Evolutionary conservation across 2,888 invertebrate species (phyloP).

Genomic region (Drosophila affinis): DNA sequence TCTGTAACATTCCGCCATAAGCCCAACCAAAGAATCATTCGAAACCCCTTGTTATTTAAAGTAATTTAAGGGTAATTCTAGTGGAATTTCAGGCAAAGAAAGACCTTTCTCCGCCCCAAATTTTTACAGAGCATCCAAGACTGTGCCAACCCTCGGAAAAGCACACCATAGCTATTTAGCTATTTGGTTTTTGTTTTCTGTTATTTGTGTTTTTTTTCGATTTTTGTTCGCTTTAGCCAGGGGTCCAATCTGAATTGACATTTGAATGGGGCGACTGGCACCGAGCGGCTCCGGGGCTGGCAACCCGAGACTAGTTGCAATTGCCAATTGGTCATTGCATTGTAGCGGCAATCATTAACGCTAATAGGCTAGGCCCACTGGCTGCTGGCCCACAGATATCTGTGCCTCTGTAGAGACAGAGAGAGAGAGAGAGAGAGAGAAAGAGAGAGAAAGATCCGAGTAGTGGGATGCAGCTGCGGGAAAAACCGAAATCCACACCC

Average conservation of each 20-base stretch:
- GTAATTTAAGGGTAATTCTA: neutral
- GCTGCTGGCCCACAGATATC: conserved; percentile 1
- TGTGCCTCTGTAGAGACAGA: neutral
- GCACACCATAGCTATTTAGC: neutral
- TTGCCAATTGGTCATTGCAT: conserved; percentile 74
- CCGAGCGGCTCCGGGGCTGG: conserved; percentile 41
- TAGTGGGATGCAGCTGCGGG: conserved; percentile 47
- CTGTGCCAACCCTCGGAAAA: conserved; percentile 6
- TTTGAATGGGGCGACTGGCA: conserved; percentile 79
- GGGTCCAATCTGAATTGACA: conserved; percentile 64
- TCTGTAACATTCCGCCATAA: too few relatives aligned
- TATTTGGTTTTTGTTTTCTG: neutral
- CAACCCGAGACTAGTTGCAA: conserved; percentile 34
- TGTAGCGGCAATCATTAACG: conserved; percentile 75
- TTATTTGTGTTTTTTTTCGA: neutral
- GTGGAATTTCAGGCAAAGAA: neutral
- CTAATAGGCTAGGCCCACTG: conserved; percentile 70
- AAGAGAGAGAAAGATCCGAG: conserved; percentile 7
- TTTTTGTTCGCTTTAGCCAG: conserved; percentile 24
- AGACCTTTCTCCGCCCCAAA: neutral
- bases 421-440: conserved; percentile 12
- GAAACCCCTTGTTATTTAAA: neutral
- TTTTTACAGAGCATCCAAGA: neutral
- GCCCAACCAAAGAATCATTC: neutral
- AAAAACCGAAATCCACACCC: conserved; percentile 46